Base-by-base conservation (phyloP, 2,888 invertebrate genomes). In the Drosophila stalkeri region DNA sequence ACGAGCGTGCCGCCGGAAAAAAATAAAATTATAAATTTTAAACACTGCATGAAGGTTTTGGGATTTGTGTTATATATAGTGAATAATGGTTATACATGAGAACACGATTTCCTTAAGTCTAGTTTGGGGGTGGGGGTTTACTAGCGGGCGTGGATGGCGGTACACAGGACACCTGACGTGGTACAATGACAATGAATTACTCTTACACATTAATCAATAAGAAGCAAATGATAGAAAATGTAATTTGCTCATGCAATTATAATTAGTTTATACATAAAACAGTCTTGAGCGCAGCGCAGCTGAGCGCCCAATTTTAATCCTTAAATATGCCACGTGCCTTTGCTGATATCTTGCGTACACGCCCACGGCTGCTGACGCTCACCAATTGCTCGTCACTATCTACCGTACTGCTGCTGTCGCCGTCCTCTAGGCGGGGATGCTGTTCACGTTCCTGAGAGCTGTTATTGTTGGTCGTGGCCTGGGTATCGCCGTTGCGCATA, bases 341-440 rank as follows among this genome's bases (percentile, higher is more conserved):
- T 65, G 96, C 95, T 33, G 97, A 97, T 83, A 97, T 95, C 92
- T 96, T 96, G 61, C 98, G 94, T 64, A 98, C 95, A 47, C 98
- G 95, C 3, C 98, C 98, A 61, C 98, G 94, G 85, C 97, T 97
- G 91, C 96, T 97, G 39, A 96, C 95, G 82, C 94, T 95, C 54
- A 94, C 93, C 70, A 93, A 81, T 63, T 91, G 92, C 52, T 91
- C 92, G 52, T 90, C 90, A 61, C 90, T 91, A 18, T 90, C 91
- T 35, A 69, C 82, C 35, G 89, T 80, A 14, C 77, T 88, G 18
- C 81, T 84, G 14, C 35, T 35, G 14, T 75, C 85, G 20, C 77
- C 81, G 23, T 69, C 65, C 3, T 55, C 69, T 12, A 51, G 54
- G 11, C 41, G 64, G 12, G 68, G 31, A 44, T 73, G 64, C 11